phyloP scores from a whole-genome alignment of 2,888 invertebrate genomes.

The Polyommatus icarus region DNA sequence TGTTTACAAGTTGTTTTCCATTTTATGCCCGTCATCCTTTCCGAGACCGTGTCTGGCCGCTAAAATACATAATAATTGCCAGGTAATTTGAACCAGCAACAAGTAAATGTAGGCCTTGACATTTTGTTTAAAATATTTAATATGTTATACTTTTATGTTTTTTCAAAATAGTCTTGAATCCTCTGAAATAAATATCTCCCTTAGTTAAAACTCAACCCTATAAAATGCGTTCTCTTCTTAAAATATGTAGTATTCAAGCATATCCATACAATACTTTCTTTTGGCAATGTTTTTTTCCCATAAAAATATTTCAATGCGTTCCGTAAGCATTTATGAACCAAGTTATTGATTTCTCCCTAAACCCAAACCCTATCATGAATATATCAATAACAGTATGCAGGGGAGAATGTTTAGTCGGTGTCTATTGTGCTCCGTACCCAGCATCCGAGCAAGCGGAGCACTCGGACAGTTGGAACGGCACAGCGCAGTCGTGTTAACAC shows the following conservation, averaged over 20 bases:
- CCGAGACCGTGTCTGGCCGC: constrained; percentile 52
- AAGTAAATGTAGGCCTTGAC: neutral
- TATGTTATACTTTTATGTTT: neutral
- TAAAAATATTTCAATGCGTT: neutral
- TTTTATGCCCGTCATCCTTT: constrained; percentile 62
- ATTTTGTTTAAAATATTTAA: neutral
- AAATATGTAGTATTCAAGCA: too few relatives aligned
- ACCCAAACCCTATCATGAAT: constrained; percentile 63
- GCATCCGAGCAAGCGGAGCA: constrained; percentile 60
- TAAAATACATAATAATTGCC: constrained; percentile 22
- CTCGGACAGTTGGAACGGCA: constrained; percentile 59
- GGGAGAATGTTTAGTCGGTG: constrained; percentile 58
- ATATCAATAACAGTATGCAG: constrained; percentile 51
- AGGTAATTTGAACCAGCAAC: constrained; percentile 23
- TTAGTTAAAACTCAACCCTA: neutral
- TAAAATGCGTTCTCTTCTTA: neutral
- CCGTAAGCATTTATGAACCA: constrained; percentile 10
- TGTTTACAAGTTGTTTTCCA: constrained; percentile 76
- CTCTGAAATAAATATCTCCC: neutral
- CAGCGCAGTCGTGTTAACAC: constrained; percentile 66
- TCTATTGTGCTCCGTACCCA: constrained; percentile 65
- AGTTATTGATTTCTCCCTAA: constrained; percentile 64
- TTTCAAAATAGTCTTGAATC: neutral
- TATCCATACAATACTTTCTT: neutral
- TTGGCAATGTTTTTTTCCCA: neutral